Conservation (phyloP, 2,888 invertebrate species). For the Cynaeus angustus region DNA sequence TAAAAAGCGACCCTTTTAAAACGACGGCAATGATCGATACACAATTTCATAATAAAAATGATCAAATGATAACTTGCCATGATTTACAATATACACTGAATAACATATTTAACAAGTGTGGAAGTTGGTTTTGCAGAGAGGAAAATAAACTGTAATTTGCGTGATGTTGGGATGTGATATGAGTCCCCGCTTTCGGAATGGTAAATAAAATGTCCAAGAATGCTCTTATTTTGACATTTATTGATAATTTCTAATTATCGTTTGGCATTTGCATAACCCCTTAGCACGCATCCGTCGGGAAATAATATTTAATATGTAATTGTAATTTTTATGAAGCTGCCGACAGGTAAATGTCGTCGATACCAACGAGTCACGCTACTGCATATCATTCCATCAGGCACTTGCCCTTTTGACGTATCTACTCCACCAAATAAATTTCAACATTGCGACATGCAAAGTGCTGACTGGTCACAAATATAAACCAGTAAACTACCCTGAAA, state of each 20-base stretch:
- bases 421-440: slow-evolving; percentile 56
- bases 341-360: slow-evolving; percentile 66
- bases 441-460: slow-evolving; percentile 56
- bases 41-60: slow-evolving; percentile 14
- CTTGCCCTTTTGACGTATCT: slow-evolving; percentile 64
- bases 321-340: slow-evolving; percentile 64
- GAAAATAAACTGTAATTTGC: too few relatives aligned
- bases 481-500: slow-evolving; percentile 40
- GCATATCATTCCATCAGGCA: slow-evolving; percentile 63
- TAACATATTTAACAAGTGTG: too few relatives aligned
- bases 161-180: too few relatives aligned
- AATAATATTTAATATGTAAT: slow-evolving; percentile 60
- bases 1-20: slow-evolving; percentile 36
- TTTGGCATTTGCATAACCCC: slow-evolving; percentile 35
- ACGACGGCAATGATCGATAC: slow-evolving; percentile 15
- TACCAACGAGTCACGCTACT: slow-evolving; percentile 63
- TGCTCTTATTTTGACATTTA: slow-evolving; percentile 22
- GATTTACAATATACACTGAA: too few relatives aligned
- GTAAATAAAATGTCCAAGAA: neutral
- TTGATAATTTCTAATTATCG: slow-evolving; percentile 42
- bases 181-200: too few relatives aligned
- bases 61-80: neutral
- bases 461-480: slow-evolving; percentile 43
- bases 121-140: too few relatives aligned
- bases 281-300: slow-evolving; percentile 26